These are phyloP conservation scores for Enteromius radiatus DNA, from an alignment of 2,797 vertebrate species.

Conservation along the genomic window DNA sequence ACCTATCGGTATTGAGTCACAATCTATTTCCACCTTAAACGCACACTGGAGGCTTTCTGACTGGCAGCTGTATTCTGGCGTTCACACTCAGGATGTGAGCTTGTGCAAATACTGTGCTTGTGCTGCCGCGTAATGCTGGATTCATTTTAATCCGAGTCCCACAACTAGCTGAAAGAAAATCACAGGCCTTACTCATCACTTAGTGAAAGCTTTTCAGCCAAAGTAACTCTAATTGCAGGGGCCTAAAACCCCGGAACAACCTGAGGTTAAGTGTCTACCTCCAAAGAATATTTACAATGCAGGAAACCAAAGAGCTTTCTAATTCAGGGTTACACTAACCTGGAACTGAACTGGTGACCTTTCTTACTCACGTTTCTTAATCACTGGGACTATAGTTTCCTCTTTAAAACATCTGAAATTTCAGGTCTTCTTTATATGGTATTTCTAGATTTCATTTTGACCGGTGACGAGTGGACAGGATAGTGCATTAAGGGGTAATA, in stretches of 20 bases:
- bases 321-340: constrained; percentile 17
- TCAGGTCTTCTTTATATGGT: neutral
- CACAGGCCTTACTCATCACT: constrained; percentile 23
- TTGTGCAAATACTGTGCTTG: constrained; percentile 25
- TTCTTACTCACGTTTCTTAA: constrained; percentile 4
- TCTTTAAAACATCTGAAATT: constrained; percentile 1
- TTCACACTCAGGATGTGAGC: constrained; percentile 28
- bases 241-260: constrained; percentile 7
- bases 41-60: neutral
- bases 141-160: constrained; percentile 9
- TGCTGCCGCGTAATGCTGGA: neutral
- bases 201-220: constrained; percentile 14
- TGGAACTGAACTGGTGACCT: constrained; percentile 7
- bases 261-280: constrained; percentile 27
- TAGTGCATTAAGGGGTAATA: neutral
- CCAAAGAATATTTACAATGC: constrained; percentile 10
- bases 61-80: neutral
- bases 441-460: neutral
- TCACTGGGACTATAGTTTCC: neutral
- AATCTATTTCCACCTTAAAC: constrained; percentile 7
- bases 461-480: neutral
- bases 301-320: constrained; percentile 4
- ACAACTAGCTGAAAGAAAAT: constrained; percentile 26
- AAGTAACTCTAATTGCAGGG: constrained; percentile 20
- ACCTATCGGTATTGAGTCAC: constrained; percentile 14